Evolutionary conservation across 2,113 vertebrate genomes (phyloP).

Genomic region (Albula goreensis): DNA sequence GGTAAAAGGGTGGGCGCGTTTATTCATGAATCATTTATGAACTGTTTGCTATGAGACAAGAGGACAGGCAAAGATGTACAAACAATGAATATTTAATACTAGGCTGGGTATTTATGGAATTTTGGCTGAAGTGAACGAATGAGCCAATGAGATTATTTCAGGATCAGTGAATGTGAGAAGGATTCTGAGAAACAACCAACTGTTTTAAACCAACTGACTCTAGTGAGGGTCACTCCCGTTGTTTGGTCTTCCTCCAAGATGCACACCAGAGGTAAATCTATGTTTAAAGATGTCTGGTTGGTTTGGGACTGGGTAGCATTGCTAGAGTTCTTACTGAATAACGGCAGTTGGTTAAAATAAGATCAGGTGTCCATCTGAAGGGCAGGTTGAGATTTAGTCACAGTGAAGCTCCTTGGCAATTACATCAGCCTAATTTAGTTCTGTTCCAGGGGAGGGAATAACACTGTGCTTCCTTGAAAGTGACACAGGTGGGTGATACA

Average conservation of each 20-base stretch:
- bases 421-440: neutral
- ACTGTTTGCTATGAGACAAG: neutral
- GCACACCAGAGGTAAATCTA: neutral
- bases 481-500: too few species aligned
- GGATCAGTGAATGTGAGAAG: too few species aligned
- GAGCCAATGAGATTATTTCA: neutral
- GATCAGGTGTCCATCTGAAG: neutral
- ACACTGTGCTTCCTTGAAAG: too few species aligned
- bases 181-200: too few species aligned
- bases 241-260: neutral
- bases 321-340: neutral
- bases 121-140: neutral
- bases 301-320: neutral
- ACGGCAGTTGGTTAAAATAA: neutral
- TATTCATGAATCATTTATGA: neutral
- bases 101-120: neutral
- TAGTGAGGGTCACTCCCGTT: neutral
- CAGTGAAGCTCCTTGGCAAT: neutral
- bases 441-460: neutral
- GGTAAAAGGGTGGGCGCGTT: neutral
- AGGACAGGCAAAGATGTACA: neutral
- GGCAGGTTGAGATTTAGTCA: neutral
- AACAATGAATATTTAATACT: neutral
- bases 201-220: neutral
- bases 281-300: neutral